These are phyloP conservation scores for Paratrypauchen microcephalus DNA, from an alignment of 2,797 vertebrate genomes.

Conservation along the genomic window DNA sequence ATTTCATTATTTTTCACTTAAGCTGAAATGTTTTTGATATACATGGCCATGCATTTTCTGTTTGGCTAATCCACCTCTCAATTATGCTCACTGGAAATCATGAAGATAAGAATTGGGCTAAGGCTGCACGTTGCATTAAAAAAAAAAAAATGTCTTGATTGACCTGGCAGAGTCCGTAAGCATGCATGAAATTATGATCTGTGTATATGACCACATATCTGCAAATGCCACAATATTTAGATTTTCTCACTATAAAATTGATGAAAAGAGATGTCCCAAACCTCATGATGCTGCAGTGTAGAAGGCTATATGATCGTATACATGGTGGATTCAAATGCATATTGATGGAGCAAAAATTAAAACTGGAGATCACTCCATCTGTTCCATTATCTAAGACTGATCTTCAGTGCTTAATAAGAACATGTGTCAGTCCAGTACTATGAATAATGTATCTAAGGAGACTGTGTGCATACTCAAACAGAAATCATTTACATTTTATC, in stretches of 20 bases:
- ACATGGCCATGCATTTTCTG: too few relatives aligned
- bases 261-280: not conserved
- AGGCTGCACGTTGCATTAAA: too few relatives aligned
- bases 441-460: constrained; percentile 3
- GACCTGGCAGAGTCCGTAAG: too few relatives aligned
- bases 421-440: not conserved
- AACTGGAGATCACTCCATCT: constrained; percentile 1
- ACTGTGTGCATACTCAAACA: not conserved
- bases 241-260: not conserved
- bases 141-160: too few relatives aligned
- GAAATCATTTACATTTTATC: constrained; percentile 2
- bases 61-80: too few relatives aligned
- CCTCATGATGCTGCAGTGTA: too few relatives aligned
- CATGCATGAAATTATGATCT: too few relatives aligned
- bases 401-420: constrained; percentile 4
- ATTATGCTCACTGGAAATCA: too few relatives aligned
- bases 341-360: not conserved
- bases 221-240: not conserved
- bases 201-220: not conserved
- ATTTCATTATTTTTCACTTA: too few relatives aligned
- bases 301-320: too few relatives aligned
- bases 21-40: too few relatives aligned
- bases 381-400: not conserved
- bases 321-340: not conserved
- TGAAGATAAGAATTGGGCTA: too few relatives aligned